Percentiles rank a stretch among this genome's conserved stretches.
Conservation (phyloP, 1,140 invertebrate species). For the Drosophila pseudoobscura region DNA sequence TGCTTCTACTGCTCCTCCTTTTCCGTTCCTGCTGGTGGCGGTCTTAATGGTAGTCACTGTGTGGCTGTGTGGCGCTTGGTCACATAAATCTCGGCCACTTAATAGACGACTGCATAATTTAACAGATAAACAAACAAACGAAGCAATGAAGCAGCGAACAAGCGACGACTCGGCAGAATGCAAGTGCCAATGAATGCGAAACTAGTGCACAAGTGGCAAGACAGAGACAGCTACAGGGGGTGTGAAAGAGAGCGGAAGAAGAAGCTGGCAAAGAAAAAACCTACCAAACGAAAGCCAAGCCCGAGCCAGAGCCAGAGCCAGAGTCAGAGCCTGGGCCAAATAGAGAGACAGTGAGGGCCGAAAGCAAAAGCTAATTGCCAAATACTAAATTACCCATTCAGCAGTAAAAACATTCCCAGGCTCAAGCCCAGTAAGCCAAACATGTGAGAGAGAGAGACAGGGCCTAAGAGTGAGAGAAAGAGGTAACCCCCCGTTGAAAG, state of each 20-base stretch:
- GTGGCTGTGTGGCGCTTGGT: slow-evolving; percentile 23
- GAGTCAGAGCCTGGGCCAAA: slow-evolving; percentile 7
- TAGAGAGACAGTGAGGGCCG: slow-evolving; percentile 26
- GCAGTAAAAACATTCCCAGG: slow-evolving; percentile 73
- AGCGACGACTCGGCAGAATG: slow-evolving; percentile 52
- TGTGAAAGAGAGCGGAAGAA: slow-evolving; percentile 13
- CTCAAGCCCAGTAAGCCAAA: slow-evolving; percentile 30
- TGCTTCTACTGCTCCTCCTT: neutral
- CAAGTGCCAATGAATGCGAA: slow-evolving; percentile 55
- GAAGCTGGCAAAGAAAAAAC: slow-evolving; percentile 6
- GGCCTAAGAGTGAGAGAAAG: neutral
- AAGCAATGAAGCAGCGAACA: slow-evolving; percentile 5
- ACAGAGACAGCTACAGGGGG: too few relatives aligned
- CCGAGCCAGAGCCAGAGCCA: slow-evolving; percentile 4
- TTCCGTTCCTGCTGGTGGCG: neutral
- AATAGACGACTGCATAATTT: slow-evolving; percentile 82
- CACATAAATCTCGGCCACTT: slow-evolving; percentile 77
- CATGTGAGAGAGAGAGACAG: neutral
- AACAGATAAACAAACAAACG: slow-evolving; percentile 75
- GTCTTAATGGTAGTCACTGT: neutral
- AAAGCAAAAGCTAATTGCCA: slow-evolving; percentile 81
- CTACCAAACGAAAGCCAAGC: neutral
- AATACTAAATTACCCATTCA: slow-evolving; percentile 82
- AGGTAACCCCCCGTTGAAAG: slow-evolving; percentile 47
- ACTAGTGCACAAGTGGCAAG: neutral